These are phyloP conservation scores for Crotalus tigris DNA, from an alignment of 2,113 vertebrate species.

Conservation along the genomic window DNA sequence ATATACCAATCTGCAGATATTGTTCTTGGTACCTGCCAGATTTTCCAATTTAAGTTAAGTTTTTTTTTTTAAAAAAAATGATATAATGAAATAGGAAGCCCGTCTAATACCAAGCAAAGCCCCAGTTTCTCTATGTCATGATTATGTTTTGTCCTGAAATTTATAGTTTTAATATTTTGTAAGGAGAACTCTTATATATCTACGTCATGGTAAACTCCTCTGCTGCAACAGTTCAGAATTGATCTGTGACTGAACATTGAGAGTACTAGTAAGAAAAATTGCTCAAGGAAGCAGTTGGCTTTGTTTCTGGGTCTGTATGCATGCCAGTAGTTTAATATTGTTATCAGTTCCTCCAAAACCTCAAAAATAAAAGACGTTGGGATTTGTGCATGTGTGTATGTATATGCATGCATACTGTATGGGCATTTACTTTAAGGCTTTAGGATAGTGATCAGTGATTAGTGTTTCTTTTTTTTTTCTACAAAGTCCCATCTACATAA, in stretches of 20 bases:
- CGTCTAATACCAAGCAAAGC: neutral
- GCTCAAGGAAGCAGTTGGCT: neutral
- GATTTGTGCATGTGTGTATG: neutral
- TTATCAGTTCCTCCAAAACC: neutral
- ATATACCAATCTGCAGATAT: neutral
- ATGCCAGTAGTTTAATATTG: neutral
- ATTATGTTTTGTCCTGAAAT: neutral
- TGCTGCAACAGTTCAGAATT: neutral
- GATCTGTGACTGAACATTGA: neutral
- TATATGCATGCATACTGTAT: neutral
- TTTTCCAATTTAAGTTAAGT: neutral
- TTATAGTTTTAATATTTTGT: neutral
- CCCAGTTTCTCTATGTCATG: neutral
- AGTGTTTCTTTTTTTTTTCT: neutral
- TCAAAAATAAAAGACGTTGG: neutral
- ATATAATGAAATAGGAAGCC: neutral
- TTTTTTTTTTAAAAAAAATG: neutral
- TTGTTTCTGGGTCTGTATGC: neutral
- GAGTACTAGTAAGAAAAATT: neutral
- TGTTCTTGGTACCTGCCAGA: neutral
- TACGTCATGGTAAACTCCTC: neutral
- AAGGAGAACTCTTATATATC: neutral
- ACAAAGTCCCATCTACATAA: neutral
- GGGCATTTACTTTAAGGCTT: neutral
- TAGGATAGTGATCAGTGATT: neutral